Percentiles rank a stretch among this genome's conserved stretches.
Conservation (phyloP, 2,113 vertebrate species). For the Probosciger aterrimus region DNA sequence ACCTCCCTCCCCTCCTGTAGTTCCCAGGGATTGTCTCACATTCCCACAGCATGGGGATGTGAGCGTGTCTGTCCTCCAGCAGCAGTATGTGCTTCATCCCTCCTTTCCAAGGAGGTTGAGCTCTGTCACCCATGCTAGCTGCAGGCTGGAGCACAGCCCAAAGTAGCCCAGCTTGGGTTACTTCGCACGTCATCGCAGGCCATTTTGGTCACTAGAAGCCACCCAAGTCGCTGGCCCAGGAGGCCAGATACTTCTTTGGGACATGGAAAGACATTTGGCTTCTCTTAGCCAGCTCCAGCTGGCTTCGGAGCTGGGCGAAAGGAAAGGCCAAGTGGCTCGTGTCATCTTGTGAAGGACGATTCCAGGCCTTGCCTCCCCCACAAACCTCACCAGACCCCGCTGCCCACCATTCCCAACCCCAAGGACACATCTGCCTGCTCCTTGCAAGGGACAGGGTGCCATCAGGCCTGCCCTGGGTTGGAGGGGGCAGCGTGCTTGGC, state of each 20-base stretch:
- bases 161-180: not conserved
- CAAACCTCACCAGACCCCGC: not conserved
- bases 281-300: constrained; percentile 29
- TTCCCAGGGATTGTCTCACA: not conserved
- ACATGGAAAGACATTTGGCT: not conserved
- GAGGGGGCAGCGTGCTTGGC: not conserved
- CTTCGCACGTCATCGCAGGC: not conserved
- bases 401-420: not conserved
- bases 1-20: not conserved
- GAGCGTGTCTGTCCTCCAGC: not conserved
- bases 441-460: not conserved
- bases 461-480: not conserved
- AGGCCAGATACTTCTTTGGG: not conserved
- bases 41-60: not conserved
- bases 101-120: not conserved
- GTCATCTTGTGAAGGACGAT: not conserved
- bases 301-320: not conserved
- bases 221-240: not conserved
- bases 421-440: not conserved
- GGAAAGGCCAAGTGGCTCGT: constrained; percentile 26
- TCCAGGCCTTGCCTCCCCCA: not conserved
- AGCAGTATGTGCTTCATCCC: rapidly evolving
- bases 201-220: not conserved
- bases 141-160: not conserved
- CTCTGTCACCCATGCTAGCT: not conserved